A percentile compares a stretch with the other conserved stretches of the same genome.
phyloP scores from a whole-genome alignment of 2,888 invertebrate species.

The Gandaritis pyraliata region DNA sequence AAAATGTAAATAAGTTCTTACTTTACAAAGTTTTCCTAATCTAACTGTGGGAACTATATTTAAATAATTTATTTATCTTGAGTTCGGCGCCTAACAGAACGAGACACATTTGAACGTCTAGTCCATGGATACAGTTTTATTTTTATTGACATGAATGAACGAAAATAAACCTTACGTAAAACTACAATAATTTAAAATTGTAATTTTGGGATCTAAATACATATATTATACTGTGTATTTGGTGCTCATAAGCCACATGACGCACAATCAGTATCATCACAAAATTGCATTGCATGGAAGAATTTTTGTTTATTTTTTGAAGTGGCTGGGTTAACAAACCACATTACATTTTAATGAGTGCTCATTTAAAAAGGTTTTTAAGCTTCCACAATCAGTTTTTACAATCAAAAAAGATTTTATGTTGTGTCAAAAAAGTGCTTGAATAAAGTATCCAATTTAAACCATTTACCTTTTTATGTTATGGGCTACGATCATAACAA shows the following conservation, averaged over 20 bases:
- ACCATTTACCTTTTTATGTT: conserved; percentile 27
- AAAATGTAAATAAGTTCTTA: too few species aligned
- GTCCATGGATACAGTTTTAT: conserved; percentile 2
- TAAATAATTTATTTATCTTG: conserved; percentile 24
- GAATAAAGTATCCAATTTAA: conserved; percentile 22
- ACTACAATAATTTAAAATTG: too few species aligned
- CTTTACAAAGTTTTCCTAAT: not conserved
- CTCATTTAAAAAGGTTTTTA: conserved; percentile 8
- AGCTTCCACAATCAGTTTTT: conserved; percentile 9
- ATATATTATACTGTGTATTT: not conserved
- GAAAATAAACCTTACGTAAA: too few species aligned
- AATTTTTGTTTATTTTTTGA: not conserved
- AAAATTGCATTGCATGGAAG: not conserved
- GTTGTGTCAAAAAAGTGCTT: conserved; percentile 24
- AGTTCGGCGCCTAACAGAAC: conserved; percentile 23
- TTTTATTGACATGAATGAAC: conserved; percentile 1
- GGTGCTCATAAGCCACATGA: not conserved
- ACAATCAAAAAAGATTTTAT: conserved; percentile 19
- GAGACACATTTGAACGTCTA: conserved; percentile 5
- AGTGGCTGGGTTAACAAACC: not conserved
- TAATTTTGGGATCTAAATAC: too few species aligned
- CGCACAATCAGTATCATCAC: not conserved
- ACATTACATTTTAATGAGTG: conserved; percentile 15
- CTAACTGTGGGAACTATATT: conserved; percentile 24
- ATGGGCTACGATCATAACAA: conserved; percentile 16